phyloP scores from a whole-genome alignment of 2,888 invertebrate species.

The Pemphredon lugubris region DNA sequence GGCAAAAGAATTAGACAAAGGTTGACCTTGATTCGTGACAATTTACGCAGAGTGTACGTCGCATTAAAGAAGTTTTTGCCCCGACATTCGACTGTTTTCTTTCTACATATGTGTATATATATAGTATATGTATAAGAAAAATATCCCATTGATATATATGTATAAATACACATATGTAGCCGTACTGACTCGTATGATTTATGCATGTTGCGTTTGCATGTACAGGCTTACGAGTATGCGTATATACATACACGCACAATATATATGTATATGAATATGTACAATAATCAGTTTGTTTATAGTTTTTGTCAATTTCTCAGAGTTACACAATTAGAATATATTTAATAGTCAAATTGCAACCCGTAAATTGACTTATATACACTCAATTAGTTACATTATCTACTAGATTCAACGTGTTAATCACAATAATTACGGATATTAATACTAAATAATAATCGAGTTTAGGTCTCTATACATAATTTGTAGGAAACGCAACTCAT shows the following conservation, averaged over 20 bases:
- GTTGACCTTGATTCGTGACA: constrained; percentile 28
- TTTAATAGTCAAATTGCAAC: constrained; percentile 63
- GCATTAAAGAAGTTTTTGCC: constrained; percentile 22
- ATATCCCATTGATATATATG: constrained; percentile 3
- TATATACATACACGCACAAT: constrained; percentile 25
- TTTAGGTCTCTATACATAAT: constrained; percentile 55
- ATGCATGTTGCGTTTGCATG: constrained; percentile 36
- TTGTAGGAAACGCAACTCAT: constrained; percentile 56
- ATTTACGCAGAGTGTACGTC: constrained; percentile 29
- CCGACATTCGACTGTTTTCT: constrained; percentile 24
- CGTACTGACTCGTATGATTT: background rate
- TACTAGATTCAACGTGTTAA: constrained; percentile 53
- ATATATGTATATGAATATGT: constrained; percentile 44
- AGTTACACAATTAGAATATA: constrained; percentile 56
- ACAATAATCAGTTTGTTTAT: constrained; percentile 48
- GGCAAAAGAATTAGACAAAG: constrained; percentile 24
- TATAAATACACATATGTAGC: constrained; percentile 8
- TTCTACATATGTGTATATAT: constrained; percentile 14
- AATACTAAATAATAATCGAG: constrained; percentile 56
- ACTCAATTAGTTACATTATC: constrained; percentile 57
- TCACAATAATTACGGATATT: constrained; percentile 63
- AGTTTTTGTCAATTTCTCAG: constrained; percentile 46
- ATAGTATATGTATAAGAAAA: constrained; percentile 9
- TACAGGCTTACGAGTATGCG: constrained; percentile 27
- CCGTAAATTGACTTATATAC: constrained; percentile 64